phyloP scores from a whole-genome alignment of 2,797 vertebrate species.

The Limnodromus scolopaceus region DNA sequence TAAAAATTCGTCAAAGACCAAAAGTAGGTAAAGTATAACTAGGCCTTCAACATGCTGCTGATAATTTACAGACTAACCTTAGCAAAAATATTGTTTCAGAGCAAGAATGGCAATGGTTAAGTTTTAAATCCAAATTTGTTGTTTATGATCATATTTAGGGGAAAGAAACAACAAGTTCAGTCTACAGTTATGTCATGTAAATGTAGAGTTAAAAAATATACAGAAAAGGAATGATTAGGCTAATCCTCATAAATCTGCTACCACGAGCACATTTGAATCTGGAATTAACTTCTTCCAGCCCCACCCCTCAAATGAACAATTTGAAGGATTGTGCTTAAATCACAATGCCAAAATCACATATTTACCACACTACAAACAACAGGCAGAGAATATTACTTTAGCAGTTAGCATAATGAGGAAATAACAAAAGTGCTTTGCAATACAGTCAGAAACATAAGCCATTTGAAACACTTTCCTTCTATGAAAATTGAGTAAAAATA shows the following conservation, averaged over 20 bases:
- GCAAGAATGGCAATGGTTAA: not conserved
- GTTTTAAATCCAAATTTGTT: not conserved
- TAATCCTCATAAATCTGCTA: conserved; percentile 9
- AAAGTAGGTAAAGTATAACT: not conserved
- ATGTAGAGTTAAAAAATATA: not conserved
- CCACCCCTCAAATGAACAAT: not conserved
- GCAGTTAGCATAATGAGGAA: conserved; percentile 18
- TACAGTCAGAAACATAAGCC: not conserved
- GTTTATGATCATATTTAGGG: not conserved
- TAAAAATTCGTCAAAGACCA: not conserved
- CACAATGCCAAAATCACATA: not conserved
- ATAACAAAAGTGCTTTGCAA: conserved; percentile 33
- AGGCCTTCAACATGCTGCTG: not conserved
- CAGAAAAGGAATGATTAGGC: not conserved
- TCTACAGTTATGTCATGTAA: not conserved
- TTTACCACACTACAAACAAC: conserved; percentile 7
- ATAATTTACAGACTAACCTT: not conserved
- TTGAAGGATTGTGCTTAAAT: not conserved
- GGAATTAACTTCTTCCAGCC: not conserved
- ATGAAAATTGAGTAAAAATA: conserved; percentile 6
- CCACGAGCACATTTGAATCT: not conserved
- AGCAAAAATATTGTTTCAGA: not conserved
- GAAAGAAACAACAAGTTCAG: not conserved
- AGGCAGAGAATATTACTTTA: conserved; percentile 39
- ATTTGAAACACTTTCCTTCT: not conserved